phyloP scores from a whole-genome alignment of 2,113 vertebrate species.

The Bubo blakistoni region DNA sequence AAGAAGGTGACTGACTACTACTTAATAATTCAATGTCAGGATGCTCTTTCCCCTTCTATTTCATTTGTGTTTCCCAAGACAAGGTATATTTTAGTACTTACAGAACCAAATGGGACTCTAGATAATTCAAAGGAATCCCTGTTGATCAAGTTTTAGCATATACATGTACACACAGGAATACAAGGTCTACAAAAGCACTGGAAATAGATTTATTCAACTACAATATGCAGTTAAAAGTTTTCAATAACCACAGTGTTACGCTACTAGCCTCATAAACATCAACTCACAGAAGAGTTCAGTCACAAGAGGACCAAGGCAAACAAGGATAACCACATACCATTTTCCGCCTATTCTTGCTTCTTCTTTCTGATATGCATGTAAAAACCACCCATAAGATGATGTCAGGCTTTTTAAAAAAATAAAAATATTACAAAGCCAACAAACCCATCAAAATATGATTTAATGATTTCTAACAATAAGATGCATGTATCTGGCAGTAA shows the following conservation, averaged over 20 bases:
- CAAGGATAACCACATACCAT: background rate
- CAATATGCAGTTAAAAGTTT: background rate
- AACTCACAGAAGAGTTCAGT: background rate
- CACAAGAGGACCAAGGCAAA: background rate
- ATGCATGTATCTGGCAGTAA: background rate
- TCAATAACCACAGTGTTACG: background rate
- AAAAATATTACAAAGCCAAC: background rate
- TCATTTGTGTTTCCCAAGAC: background rate
- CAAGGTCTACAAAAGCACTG: background rate
- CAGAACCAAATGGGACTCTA: background rate
- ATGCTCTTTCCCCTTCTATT: background rate
- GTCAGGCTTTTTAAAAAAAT: background rate
- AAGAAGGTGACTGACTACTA: accelerated
- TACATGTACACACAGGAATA: background rate
- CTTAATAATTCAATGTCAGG: background rate
- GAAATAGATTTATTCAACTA: background rate
- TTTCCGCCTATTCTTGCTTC: background rate
- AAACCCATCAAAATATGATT: background rate
- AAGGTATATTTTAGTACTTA: background rate
- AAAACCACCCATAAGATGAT: background rate
- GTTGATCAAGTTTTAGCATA: background rate
- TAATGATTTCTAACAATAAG: background rate
- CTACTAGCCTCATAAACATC: background rate
- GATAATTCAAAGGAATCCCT: background rate
- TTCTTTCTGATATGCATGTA: background rate